Base-by-base conservation (phyloP, 2,797 vertebrate species). In the Lacerta agilis region DNA sequence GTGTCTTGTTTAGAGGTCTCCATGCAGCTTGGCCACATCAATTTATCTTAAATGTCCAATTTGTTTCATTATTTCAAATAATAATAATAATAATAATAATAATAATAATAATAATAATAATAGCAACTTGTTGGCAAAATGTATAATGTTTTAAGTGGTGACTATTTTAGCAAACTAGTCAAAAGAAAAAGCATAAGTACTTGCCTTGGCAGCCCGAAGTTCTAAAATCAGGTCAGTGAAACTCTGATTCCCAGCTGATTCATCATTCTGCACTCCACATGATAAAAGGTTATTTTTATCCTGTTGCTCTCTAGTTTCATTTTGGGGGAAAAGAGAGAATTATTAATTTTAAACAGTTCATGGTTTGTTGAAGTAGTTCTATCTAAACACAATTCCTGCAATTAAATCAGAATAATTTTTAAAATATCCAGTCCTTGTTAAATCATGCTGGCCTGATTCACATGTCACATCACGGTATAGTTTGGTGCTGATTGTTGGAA, bases 201-300 rank as follows among this genome's bases (percentile, higher is more conserved):
- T 91, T 82, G 98, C 99, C 97, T 97, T 97, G 83, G 97, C 94
- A 29, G 84, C 45, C 69, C 97, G 95, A 79, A 98, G 95, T 89
- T 98, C 98, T 92, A 94, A 95, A 83, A 97, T 90, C 89, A 98
- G n/a, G 79, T 98, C 97, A 84, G 97, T 94, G 83, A 96, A 97
- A 86, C 78, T 97, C 79, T 95, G 96, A 84, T 94, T 96, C 93
- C 96, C 97, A 90, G 91, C 91, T 94, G 95, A 69, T 58, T 95
- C 90, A 76, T 94, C 93, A 81, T 95, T 91, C 87, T 94, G 96
- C 87, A 93, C 41, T 25, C 93, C 85, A 89, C 55, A 93, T 91
- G 93, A 95, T 0, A 96, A 96, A 67, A 84, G 88, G 76, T 33
- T 95, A 89, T 61, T 94, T 94, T 95, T 97, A 87, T 93, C 97